A percentile compares a stretch with the other conserved stretches of the same genome.
Conservation (phyloP, 2,888 invertebrate genomes). For the Cephus runcator region DNA sequence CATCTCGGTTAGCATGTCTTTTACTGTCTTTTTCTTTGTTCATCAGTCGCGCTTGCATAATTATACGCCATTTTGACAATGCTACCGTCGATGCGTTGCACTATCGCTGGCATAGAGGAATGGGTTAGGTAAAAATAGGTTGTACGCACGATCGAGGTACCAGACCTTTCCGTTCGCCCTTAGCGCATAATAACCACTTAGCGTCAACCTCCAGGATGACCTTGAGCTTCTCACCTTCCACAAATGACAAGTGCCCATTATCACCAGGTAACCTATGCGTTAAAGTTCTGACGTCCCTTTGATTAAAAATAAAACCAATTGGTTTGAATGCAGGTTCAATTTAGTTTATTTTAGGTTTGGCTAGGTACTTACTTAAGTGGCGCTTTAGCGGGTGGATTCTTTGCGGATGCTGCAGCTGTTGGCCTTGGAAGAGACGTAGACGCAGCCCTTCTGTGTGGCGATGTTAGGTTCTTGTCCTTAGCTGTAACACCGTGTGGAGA, state of each 20-base stretch:
- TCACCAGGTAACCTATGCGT: constrained; percentile 81
- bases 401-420: constrained; percentile 48
- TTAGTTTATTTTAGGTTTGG: background rate
- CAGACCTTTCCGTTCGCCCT: constrained; percentile 80
- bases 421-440: constrained; percentile 74
- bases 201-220: constrained; percentile 81
- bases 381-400: constrained; percentile 45
- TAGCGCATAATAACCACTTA: constrained; percentile 79
- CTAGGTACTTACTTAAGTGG: constrained; percentile 65
- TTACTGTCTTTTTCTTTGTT: background rate
- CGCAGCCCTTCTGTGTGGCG: constrained; percentile 73
- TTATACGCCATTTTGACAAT: background rate
- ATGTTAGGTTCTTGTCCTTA: constrained; percentile 52
- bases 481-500: constrained; percentile 55
- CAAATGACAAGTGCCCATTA: constrained; percentile 81
- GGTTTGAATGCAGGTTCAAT: background rate
- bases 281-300: constrained; percentile 77
- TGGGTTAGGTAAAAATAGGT: constrained; percentile 57
- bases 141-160: constrained; percentile 78
- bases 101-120: constrained; percentile 18
- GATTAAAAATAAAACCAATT: constrained; percentile 35
- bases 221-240: constrained; percentile 79
- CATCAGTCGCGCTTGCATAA: background rate
- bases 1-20: constrained; percentile 1
- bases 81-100: background rate